phyloP scores from a whole-genome alignment of 2,888 invertebrate species.

The Drosophila tripunctata region DNA sequence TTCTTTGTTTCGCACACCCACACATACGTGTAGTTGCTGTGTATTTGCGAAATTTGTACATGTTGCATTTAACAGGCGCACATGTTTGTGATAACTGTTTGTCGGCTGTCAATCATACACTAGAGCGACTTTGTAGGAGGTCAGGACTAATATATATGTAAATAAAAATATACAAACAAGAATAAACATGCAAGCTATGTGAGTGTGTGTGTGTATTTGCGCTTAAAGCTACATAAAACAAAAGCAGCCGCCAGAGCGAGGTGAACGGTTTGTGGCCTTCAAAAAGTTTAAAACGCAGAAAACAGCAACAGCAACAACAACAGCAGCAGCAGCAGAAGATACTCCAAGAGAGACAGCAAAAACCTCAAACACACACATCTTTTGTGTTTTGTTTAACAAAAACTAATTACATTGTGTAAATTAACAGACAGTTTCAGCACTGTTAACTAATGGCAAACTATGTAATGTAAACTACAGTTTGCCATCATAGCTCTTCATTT shows the following conservation, averaged over 20 bases:
- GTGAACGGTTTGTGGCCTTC: slow-evolving; percentile 72
- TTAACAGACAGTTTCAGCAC: slow-evolving; percentile 11
- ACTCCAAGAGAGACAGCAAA: slow-evolving; percentile 28
- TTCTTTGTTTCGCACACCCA: slow-evolving; percentile 32
- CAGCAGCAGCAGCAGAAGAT: too few species aligned
- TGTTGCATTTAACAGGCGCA: slow-evolving; percentile 61
- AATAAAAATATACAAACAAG: neutral
- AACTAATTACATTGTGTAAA: slow-evolving; percentile 33
- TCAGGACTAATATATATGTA: slow-evolving; percentile 29
- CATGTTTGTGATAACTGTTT: slow-evolving; percentile 38
- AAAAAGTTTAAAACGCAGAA: slow-evolving; percentile 65
- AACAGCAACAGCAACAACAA: too few species aligned
- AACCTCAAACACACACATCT: slow-evolving; percentile 1
- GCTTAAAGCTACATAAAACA: slow-evolving; percentile 20
- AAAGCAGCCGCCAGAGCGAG: slow-evolving; percentile 36
- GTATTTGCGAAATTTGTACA: slow-evolving; percentile 43
- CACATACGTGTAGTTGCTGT: slow-evolving; percentile 44
- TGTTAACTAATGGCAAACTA: neutral
- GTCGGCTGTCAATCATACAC: slow-evolving; percentile 1
- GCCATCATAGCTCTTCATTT: neutral
- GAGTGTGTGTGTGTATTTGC: neutral
- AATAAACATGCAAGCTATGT: too few species aligned
- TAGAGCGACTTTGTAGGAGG: slow-evolving; percentile 45
- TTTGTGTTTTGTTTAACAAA: slow-evolving; percentile 13
- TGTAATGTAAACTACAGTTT: too few species aligned